phyloP scores from a whole-genome alignment of 2,888 invertebrate genomes.

The Drosophila histrio region DNA sequence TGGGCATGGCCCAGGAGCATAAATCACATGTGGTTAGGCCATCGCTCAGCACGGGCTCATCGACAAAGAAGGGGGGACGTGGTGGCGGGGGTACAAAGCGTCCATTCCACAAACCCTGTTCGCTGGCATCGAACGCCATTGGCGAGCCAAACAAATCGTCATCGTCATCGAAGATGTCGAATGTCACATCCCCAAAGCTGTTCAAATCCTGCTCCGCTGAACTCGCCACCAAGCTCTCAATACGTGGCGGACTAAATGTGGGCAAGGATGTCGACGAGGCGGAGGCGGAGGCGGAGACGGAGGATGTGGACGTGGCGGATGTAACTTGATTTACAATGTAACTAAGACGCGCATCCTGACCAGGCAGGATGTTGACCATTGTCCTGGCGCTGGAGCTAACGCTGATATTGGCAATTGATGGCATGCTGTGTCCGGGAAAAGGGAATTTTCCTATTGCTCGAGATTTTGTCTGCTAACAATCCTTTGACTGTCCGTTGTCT shows the following conservation, averaged over 20 bases:
- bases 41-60: slow-evolving; percentile 86
- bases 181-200: slow-evolving; percentile 81
- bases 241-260: slow-evolving; percentile 80
- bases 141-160: slow-evolving; percentile 84
- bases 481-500: slow-evolving; percentile 51
- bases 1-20: slow-evolving; percentile 89
- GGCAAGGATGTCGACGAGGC: slow-evolving; percentile 50
- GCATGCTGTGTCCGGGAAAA: slow-evolving; percentile 43
- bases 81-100: slow-evolving; percentile 89
- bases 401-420: slow-evolving; percentile 69
- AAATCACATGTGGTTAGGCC: slow-evolving; percentile 90
- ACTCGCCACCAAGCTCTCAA: slow-evolving; percentile 82
- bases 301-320: slow-evolving; percentile 31
- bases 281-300: slow-evolving; percentile 12
- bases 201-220: slow-evolving; percentile 80
- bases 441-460: slow-evolving; percentile 2
- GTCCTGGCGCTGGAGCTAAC: slow-evolving; percentile 49
- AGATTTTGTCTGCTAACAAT: slow-evolving; percentile 28
- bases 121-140: slow-evolving; percentile 84
- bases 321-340: slow-evolving; percentile 76
- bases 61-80: slow-evolving; percentile 87
- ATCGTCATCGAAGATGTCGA: slow-evolving; percentile 83
- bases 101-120: slow-evolving; percentile 84
- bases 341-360: slow-evolving; percentile 68
- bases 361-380: slow-evolving; percentile 55